Conservation (phyloP, 53 echinoderm and acorn worm species). For the Actinopyga echinites region DNA sequence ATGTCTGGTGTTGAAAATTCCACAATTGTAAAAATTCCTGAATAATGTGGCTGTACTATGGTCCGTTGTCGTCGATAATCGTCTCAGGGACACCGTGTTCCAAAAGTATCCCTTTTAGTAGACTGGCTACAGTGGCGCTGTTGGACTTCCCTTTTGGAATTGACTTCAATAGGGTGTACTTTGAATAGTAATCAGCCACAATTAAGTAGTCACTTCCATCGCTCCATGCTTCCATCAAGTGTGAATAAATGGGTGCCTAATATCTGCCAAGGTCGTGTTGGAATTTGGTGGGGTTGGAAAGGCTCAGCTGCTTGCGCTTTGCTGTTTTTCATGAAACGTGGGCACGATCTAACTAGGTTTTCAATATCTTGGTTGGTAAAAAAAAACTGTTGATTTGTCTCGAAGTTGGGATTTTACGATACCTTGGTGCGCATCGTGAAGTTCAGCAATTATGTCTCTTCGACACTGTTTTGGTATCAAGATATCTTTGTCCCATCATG, state of each 20-base stretch:
- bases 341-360: conserved; percentile 31
- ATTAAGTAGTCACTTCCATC: conserved; percentile 46
- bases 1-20: too few relatives aligned
- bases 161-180: conserved; percentile 51
- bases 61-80: conserved; percentile 58
- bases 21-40: not conserved
- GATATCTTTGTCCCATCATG: conserved; percentile 50
- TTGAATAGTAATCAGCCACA: conserved; percentile 61
- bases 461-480: conserved; percentile 32
- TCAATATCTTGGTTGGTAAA: conserved; percentile 64
- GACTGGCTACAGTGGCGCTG: conserved; percentile 34
- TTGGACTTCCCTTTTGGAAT: conserved; percentile 26
- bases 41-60: not conserved
- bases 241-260: conserved; percentile 50
- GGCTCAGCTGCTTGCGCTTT: conserved; percentile 45
- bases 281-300: conserved; percentile 47
- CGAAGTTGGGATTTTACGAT: conserved; percentile 54
- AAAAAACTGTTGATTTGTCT: conserved; percentile 51
- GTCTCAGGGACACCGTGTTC: conserved; percentile 58
- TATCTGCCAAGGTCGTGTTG: conserved; percentile 59
- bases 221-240: too few relatives aligned
- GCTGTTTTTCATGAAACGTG: conserved; percentile 41
- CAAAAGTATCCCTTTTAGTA: conserved; percentile 46
- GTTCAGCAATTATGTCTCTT: not conserved
- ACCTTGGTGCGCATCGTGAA: conserved; percentile 66